A percentile compares a stretch with the other conserved stretches of the same genome.
Evolutionary conservation across 2,113 vertebrate genomes (phyloP).

Genomic region (Drymodes brunneopygia): DNA sequence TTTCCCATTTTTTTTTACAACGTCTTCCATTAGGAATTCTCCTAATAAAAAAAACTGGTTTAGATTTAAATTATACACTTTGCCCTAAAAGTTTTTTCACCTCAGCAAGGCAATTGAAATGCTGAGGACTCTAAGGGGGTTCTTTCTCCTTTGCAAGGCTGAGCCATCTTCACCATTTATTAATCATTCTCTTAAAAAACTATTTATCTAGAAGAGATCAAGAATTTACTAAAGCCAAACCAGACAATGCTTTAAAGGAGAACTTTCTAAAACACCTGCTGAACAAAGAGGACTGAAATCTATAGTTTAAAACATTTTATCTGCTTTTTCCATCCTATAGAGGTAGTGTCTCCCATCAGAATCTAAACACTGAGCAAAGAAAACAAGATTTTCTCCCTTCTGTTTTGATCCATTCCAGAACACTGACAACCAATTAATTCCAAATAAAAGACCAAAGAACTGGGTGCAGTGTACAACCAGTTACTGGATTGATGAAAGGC

Average conservation of each 20-base stretch:
- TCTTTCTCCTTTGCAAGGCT: background rate
- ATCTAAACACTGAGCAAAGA: background rate
- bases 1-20: background rate
- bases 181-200: background rate
- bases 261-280: background rate
- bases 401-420: background rate
- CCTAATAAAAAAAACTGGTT: background rate
- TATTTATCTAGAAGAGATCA: background rate
- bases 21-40: background rate
- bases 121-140: background rate
- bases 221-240: background rate
- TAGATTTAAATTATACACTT: background rate
- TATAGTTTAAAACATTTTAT: background rate
- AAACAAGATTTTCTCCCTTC: background rate
- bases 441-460: constrained; percentile 6
- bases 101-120: background rate
- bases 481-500: background rate
- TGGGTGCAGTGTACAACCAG: background rate
- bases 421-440: constrained; percentile 3
- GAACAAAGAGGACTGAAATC: background rate
- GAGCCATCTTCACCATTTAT: background rate
- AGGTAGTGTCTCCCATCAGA: background rate
- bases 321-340: background rate
- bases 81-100: background rate
- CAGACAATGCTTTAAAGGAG: no score